These are phyloP conservation scores for Octonoba sinensis DNA, from an alignment of 2,888 invertebrate species.

Conservation along the genomic window DNA sequence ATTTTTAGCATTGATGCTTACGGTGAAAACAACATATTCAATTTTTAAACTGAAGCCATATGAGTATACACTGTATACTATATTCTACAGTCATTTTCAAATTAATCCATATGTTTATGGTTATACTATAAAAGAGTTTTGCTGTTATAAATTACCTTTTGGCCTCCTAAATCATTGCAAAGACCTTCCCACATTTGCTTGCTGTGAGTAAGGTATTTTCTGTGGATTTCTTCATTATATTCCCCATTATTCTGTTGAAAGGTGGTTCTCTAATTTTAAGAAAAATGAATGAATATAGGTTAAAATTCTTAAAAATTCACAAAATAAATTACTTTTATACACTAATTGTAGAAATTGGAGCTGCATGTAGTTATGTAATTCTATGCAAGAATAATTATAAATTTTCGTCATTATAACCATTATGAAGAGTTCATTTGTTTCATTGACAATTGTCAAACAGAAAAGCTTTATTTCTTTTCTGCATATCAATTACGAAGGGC, in stretches of 20 bases:
- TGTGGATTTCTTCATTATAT: constrained; percentile 63
- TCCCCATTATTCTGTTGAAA: constrained; percentile 64
- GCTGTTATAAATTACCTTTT: constrained; percentile 43
- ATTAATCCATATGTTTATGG: background rate
- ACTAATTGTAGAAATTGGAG: no score
- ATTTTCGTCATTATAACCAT: no score
- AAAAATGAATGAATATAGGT: background rate
- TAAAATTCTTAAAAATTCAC: background rate
- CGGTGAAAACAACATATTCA: background rate
- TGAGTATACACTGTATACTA: background rate
- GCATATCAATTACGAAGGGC: no score
- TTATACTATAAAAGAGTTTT: background rate
- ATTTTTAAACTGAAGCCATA: no score
- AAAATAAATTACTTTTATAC: no score
- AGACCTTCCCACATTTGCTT: constrained; percentile 64
- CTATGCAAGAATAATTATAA: no score
- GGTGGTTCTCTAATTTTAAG: constrained; percentile 54
- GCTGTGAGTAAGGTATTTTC: constrained; percentile 63
- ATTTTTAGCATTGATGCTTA: background rate
- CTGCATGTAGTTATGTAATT: no score
- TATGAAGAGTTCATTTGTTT: no score
- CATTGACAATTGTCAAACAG: no score
- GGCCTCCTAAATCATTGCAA: constrained; percentile 58
- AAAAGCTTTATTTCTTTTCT: no score
- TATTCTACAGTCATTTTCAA: background rate